A percentile compares a stretch with the other conserved stretches of the same genome.
Conservation (phyloP, 2,888 invertebrate species). For the Meghimatium bilineatum region DNA sequence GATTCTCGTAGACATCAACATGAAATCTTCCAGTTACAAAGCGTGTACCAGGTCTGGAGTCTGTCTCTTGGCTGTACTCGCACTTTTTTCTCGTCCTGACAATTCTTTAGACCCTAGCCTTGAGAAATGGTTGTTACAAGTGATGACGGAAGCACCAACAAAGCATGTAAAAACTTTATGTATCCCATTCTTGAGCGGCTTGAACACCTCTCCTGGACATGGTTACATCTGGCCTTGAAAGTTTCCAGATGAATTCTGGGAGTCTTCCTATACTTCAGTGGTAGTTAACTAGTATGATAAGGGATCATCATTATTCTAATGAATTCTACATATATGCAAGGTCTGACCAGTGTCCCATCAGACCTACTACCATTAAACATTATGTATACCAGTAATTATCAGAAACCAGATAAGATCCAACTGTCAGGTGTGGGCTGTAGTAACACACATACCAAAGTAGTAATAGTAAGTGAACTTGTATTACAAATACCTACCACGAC, state of each 20-base stretch:
- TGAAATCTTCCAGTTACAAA: constrained; percentile 7
- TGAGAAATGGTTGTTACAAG: constrained; percentile 14
- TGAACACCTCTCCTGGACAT: neutral
- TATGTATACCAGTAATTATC: too few relatives aligned
- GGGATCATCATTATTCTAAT: neutral
- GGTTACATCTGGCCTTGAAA: neutral
- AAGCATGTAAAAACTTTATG: constrained; percentile 13
- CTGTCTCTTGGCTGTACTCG: constrained; percentile 25
- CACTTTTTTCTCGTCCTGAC: constrained; percentile 27
- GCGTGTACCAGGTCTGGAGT: neutral
- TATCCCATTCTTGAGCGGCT: neutral
- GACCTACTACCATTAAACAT: too few relatives aligned
- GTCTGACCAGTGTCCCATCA: too few relatives aligned
- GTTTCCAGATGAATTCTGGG: neutral
- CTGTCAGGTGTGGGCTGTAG: too few relatives aligned
- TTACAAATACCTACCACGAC: too few relatives aligned
- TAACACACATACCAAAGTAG: too few relatives aligned
- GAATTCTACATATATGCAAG: too few relatives aligned
- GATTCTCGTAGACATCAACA: constrained; percentile 15
- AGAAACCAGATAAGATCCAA: too few relatives aligned
- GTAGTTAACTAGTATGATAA: neutral
- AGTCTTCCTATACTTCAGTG: neutral
- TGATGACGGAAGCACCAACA: neutral
- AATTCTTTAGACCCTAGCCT: constrained; percentile 6
- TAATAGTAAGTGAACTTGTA: too few relatives aligned